Base-by-base conservation (phyloP, 2,797 vertebrate genomes). In the Otolemur crassicaudatus region DNA sequence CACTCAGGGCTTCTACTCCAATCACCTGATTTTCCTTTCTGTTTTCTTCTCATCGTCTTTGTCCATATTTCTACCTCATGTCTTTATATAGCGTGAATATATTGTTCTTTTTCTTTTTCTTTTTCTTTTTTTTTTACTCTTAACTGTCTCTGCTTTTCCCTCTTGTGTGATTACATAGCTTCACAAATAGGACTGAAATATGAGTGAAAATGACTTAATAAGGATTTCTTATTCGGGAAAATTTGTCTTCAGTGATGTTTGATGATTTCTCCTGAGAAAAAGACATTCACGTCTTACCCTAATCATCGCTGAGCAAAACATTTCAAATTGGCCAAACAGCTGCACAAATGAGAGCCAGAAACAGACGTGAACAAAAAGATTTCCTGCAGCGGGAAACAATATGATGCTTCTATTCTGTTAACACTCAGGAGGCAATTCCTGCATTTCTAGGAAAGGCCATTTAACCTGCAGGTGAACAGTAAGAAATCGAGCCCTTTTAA, bases 191-290 rank as follows among this genome's bases (percentile, higher is more conserved):
- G 3, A 46, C 17, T 37, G 40, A 94, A 83, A 40, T 81, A 53
- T 60, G 16, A 88, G 70, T 88, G 46, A 90, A 96, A 96, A 83
- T 94, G 22, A 93, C 65, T 91, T 95, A 94, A 92, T 96, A 93
- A 92, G 17, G 10, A 90, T 92, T 93, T 96, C 27, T 29, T 96
- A 84, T 93, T 95, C 63, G 60, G 72, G 85, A 87, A 83, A 95
- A 92, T 63, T 84, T 90, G 27, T 86, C 75, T 83, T 94, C 61
- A 31, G n/a, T 61, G 56, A 27, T 88, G 31, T 94, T 85, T 91
- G 70, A 82, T 88, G n/a, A 70, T 94, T 92, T 96, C 77, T 92
- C 73, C 88, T n/a, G 61, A 92, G 91, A 92, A 92, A 96, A 97
- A 60, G 27, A 19, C 31, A 95, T 95, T 95, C 60, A 88, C 61